Percentiles rank a stretch among this genome's conserved stretches.
These are phyloP conservation scores for Pterocles orientalis DNA, from an alignment of 2,113 vertebrate species.

Conservation along the genomic window DNA sequence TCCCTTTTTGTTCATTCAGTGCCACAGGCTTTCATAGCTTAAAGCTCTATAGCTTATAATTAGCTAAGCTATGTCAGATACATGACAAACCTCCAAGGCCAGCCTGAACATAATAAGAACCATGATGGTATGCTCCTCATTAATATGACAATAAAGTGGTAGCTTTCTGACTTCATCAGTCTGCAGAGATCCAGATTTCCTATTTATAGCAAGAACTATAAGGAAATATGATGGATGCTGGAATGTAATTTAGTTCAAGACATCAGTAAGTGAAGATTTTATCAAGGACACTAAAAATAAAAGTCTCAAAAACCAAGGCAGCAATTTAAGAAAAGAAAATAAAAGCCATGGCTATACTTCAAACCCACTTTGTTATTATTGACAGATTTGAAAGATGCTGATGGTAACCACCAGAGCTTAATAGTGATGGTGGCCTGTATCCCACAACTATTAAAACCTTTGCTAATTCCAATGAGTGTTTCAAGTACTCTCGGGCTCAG, in stretches of 20 bases:
- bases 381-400: not conserved
- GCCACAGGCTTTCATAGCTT: conserved; percentile 1
- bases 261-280: not conserved
- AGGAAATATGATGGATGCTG: not conserved
- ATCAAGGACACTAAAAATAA: not conserved
- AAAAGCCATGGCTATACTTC: not conserved
- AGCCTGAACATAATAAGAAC: not conserved
- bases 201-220: not conserved
- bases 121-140: not conserved
- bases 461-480: not conserved
- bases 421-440: not conserved
- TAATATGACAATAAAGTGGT: conserved; percentile 7
- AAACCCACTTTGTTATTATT: not conserved
- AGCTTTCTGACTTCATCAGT: not conserved
- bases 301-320: not conserved
- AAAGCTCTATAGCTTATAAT: conserved; percentile 11
- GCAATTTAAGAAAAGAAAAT: conserved; percentile 11
- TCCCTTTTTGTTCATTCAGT: not conserved
- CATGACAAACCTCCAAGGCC: not conserved
- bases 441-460: conserved; percentile 4
- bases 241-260: not conserved
- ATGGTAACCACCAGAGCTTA: not conserved
- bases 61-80: conserved; percentile 5
- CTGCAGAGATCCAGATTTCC: not conserved
- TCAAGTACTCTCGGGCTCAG: not conserved